Evolutionary conservation across 2,888 invertebrate species (phyloP).

Genomic region (Clitarchus hookeri): DNA sequence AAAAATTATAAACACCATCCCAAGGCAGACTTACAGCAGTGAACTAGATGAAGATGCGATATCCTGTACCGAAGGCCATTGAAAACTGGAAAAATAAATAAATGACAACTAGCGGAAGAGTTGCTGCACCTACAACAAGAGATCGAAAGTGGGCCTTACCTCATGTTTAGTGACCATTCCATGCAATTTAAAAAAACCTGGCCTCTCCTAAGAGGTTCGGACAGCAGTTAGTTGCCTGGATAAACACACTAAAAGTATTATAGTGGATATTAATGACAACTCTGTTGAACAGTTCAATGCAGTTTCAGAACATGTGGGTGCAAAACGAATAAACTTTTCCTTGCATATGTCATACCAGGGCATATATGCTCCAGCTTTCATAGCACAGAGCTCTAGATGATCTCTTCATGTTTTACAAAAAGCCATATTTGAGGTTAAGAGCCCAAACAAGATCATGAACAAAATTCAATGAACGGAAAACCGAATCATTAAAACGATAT

Average conservation of each 20-base stretch:
- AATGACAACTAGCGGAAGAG: not conserved
- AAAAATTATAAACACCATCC: not conserved
- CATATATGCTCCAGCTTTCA: conserved; percentile 29
- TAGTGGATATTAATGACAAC: conserved; percentile 33
- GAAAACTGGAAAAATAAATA: conserved; percentile 19
- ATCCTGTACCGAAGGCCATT: conserved; percentile 31
- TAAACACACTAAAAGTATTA: conserved; percentile 30
- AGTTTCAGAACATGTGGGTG: conserved; percentile 30
- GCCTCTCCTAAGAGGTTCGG: conserved; percentile 29
- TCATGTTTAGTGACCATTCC: conserved; percentile 36
- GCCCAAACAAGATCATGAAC: not conserved
- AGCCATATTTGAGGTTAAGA: not conserved
- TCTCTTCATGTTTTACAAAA: not conserved
- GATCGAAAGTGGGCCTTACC: conserved; percentile 35
- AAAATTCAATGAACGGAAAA: not conserved
- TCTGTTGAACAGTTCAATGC: conserved; percentile 30
- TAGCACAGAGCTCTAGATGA: conserved; percentile 23
- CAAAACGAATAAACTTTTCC: conserved; percentile 35
- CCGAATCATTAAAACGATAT: not conserved
- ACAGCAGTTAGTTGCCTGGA: conserved; percentile 28
- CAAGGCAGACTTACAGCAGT: not conserved
- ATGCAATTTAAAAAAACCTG: conserved; percentile 6
- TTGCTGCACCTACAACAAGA: conserved; percentile 17
- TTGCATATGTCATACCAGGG: conserved; percentile 31
- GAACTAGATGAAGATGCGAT: conserved; percentile 28